Base-by-base conservation (phyloP, 2,888 invertebrate genomes). In the Stratiomys singularior region DNA sequence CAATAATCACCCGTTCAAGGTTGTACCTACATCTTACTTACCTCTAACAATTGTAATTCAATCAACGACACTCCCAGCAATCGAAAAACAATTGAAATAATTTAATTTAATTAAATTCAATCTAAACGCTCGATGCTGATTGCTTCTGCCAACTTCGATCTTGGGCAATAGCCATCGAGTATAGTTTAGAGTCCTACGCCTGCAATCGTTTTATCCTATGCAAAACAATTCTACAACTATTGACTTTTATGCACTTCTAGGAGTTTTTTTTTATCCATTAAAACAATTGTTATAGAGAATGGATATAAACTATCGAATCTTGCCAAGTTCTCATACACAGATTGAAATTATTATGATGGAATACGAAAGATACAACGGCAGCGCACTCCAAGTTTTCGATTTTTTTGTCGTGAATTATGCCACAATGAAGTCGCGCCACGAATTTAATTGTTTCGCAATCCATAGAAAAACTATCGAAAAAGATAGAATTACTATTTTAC, bases 401-500 rank as follows among this genome's bases (percentile, higher is more conserved):
- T 52, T 21, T 60, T 60, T 25, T 74, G 74, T 74, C 74, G 74
- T 74, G 74, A 74, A 74, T 74, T 74, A 74, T 74, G 74, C 74
- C 60, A 74, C 58, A 15, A 11, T 37, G 7, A 46, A 46, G 46
- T 30, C 46, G 28, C 46, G 69, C 74, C 74, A 27, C 58, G 74
- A 56, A 30, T 74, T 72, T 74, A 44, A 44, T 60, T 74, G 58
- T 74, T 60, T 74, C 58, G 74, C 60, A 72, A 72, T 66, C n/a
- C 37, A 28, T 66, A 66, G 7, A 37, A 66, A 28, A n/a, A n/a
- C n/a, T n/a, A 37, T 27, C 37, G 37, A 46, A 44, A 69, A 28
- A 25, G 52, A 72, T 72, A 72, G 71, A 52, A 72, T 72, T 72
- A 72, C 52, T 37, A 37, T 37, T 37, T 37, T 37, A 37, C 37